Percentiles rank a stretch among this genome's conserved stretches.
Evolutionary conservation across 2,113 vertebrate genomes (phyloP).

Genomic region (Thalassarche chlororhynchos): DNA sequence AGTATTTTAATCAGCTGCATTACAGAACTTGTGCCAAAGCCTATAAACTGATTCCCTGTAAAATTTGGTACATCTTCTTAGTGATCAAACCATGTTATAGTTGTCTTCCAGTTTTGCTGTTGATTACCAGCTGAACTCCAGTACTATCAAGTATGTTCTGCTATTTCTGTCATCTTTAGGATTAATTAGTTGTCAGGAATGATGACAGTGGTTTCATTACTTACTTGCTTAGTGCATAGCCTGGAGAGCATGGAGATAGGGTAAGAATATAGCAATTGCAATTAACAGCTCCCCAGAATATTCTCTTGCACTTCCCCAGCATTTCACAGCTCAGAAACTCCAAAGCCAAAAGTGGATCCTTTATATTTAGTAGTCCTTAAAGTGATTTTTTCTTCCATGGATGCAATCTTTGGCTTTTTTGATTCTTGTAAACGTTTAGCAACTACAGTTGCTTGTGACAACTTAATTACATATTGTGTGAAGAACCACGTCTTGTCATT

Average conservation of each 20-base stretch:
- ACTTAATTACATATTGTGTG: neutral
- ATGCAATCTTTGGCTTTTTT: neutral
- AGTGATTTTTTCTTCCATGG: neutral
- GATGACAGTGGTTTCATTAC: neutral
- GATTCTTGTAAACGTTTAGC: neutral
- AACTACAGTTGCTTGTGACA: neutral
- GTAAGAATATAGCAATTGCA: neutral
- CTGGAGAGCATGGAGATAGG: neutral
- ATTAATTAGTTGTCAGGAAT: neutral
- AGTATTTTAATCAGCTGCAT: neutral
- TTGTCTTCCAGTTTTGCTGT: neutral
- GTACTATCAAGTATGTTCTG: neutral
- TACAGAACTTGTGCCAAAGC: neutral
- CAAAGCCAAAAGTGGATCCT: neutral
- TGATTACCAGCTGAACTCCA: neutral
- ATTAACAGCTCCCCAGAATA: neutral
- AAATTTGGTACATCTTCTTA: neutral
- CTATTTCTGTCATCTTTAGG: neutral
- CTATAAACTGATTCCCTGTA: neutral
- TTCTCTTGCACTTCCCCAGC: neutral
- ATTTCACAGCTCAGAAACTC: neutral
- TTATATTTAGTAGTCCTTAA: neutral
- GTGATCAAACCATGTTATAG: neutral
- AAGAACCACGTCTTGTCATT: neutral
- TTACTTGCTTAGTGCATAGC: neutral